phyloP scores from a whole-genome alignment of 2,113 vertebrate genomes.

The Dicerorhinus sumatrensis region DNA sequence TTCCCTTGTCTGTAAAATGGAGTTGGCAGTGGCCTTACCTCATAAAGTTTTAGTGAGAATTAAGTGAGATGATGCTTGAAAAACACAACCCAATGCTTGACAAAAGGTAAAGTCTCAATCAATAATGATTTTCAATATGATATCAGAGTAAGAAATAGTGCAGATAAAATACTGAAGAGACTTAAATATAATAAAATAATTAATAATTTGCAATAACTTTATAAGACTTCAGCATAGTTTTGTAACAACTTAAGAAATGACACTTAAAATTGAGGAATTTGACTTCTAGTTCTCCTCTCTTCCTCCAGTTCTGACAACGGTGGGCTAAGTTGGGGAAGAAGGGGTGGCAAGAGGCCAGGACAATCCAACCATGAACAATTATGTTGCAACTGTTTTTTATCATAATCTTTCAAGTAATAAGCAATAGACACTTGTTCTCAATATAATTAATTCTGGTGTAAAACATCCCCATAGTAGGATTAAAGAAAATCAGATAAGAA shows the following conservation, averaged over 20 bases:
- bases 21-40: not conserved
- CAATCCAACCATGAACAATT: not conserved
- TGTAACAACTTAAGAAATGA: not conserved
- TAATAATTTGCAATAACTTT: not conserved
- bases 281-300: not conserved
- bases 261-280: not conserved
- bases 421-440: not conserved
- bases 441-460: slow-evolving; percentile 11
- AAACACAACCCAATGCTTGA: not conserved
- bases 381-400: not conserved
- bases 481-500: slow-evolving; percentile 21
- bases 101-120: not conserved
- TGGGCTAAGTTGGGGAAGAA: not conserved
- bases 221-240: not conserved
- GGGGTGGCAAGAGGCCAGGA: not conserved
- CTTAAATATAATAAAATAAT: not conserved
- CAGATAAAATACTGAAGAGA: not conserved
- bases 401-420: slow-evolving; percentile 29
- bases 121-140: not conserved
- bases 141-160: not conserved
- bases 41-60: not conserved
- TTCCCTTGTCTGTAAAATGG: not conserved
- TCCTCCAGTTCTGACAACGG: not conserved
- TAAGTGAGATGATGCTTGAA: not conserved
- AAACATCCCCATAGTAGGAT: slow-evolving; percentile 13